Percentiles rank a stretch among this genome's conserved stretches.
Conservation (phyloP, 2,113 vertebrate species). For the Pachyramphus minor region DNA sequence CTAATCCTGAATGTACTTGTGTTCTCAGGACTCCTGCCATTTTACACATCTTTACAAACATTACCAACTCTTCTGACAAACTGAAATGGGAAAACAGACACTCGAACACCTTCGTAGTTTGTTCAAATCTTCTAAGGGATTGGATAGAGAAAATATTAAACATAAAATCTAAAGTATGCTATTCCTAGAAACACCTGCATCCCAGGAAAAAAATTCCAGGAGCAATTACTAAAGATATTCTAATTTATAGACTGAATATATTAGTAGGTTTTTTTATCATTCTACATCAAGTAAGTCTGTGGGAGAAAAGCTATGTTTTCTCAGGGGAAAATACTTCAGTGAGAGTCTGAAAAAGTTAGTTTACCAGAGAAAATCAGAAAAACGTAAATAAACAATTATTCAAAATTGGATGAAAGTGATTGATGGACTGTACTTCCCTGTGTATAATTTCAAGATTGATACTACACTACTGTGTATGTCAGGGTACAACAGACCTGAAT, state of each 20-base stretch:
- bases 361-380: slow-evolving; percentile 2
- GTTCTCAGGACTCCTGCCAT: neutral
- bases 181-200: neutral
- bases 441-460: neutral
- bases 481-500: slow-evolving; percentile 43
- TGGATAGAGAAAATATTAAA: neutral
- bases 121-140: neutral
- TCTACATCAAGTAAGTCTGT: neutral
- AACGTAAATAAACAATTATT: slow-evolving; percentile 21
- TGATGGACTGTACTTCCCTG: neutral
- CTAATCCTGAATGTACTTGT: neutral
- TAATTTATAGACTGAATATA: neutral
- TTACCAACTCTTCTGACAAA: neutral
- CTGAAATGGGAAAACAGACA: neutral
- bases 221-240: neutral
- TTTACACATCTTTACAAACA: neutral
- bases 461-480: neutral
- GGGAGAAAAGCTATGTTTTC: neutral
- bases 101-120: neutral
- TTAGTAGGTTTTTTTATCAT: neutral
- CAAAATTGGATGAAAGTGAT: neutral
- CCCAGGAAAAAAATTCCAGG: neutral
- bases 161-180: neutral
- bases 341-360: neutral
- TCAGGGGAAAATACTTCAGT: neutral